Conservation (phyloP, 2,888 invertebrate genomes). For the Lomographa bimaculata region DNA sequence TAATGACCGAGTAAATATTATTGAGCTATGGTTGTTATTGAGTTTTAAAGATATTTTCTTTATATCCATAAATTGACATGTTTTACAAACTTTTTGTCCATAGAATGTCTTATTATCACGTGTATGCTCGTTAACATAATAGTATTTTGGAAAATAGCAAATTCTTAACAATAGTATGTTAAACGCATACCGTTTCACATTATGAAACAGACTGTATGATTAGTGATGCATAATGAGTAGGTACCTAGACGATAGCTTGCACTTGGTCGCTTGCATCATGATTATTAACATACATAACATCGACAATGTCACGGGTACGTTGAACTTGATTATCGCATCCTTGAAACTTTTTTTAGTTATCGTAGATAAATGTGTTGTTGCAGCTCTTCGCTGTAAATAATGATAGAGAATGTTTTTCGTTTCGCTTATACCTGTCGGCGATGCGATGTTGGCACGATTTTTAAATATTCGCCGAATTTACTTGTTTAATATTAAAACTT, state of each 20-base stretch:
- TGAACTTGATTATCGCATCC: slow-evolving; percentile 66
- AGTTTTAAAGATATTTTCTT: too few relatives aligned
- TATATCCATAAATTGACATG: too few relatives aligned
- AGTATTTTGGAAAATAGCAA: too few relatives aligned
- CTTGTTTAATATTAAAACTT: background rate
- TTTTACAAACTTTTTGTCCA: too few relatives aligned
- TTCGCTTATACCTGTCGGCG: slow-evolving; percentile 17
- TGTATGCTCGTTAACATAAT: too few relatives aligned
- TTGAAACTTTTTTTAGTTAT: slow-evolving; percentile 70
- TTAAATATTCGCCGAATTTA: slow-evolving; percentile 13
- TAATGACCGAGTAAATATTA: too few relatives aligned
- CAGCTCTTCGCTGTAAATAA: slow-evolving; percentile 23
- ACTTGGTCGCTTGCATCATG: slow-evolving; percentile 54
- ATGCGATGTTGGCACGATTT: slow-evolving; percentile 26
- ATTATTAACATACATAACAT: slow-evolving; percentile 53
- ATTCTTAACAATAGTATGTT: slow-evolving; percentile 1
- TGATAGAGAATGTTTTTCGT: slow-evolving; percentile 23
- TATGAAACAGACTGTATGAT: slow-evolving; percentile 31
- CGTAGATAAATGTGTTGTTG: slow-evolving; percentile 37
- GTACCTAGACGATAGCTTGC: slow-evolving; percentile 27
- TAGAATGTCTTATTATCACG: too few relatives aligned
- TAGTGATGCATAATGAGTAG: slow-evolving; percentile 30
- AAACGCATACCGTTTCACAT: slow-evolving; percentile 5
- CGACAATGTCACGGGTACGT: slow-evolving; percentile 72
- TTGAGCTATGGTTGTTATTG: too few relatives aligned